Conservation (phyloP, 2,113 vertebrate species). For the Thalassarche chlororhynchos region DNA sequence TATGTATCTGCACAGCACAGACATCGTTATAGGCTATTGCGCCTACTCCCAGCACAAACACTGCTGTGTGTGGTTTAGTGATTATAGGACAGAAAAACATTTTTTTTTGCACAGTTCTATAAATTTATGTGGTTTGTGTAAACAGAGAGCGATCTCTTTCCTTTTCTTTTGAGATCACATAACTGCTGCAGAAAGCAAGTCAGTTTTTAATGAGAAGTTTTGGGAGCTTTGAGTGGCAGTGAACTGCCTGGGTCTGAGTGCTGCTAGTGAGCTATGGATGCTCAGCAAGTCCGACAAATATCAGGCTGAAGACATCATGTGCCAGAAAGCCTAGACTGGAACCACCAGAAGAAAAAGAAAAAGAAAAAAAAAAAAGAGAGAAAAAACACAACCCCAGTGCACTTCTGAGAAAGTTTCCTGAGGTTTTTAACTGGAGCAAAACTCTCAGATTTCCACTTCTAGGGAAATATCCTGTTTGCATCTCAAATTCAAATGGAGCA, state of each 20-base stretch:
- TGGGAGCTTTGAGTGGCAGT: neutral
- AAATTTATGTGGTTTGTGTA: neutral
- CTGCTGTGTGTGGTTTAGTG: neutral
- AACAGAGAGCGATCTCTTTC: neutral
- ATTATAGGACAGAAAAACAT: neutral
- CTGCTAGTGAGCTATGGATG: neutral
- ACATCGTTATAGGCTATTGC: neutral
- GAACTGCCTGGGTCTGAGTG: neutral
- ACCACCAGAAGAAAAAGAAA: too few species aligned
- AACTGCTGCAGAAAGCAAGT: neutral
- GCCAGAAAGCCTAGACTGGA: neutral
- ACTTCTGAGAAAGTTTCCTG: neutral
- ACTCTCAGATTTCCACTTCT: neutral
- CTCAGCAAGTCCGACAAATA: neutral
- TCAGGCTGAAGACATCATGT: neutral
- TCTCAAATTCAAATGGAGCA: neutral
- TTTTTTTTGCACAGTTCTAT: neutral
- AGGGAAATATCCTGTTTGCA: neutral
- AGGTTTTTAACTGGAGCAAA: neutral
- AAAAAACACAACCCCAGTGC: neutral
- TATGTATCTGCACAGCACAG: conserved; percentile 37
- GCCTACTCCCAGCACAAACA: neutral
- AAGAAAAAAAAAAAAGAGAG: too few species aligned
- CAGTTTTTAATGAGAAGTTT: neutral
- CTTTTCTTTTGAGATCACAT: neutral